A percentile compares a stretch with the other conserved stretches of the same genome.
These are phyloP conservation scores for Taphrorychus bicolor DNA, from an alignment of 2,888 invertebrate species.

Conservation along the genomic window DNA sequence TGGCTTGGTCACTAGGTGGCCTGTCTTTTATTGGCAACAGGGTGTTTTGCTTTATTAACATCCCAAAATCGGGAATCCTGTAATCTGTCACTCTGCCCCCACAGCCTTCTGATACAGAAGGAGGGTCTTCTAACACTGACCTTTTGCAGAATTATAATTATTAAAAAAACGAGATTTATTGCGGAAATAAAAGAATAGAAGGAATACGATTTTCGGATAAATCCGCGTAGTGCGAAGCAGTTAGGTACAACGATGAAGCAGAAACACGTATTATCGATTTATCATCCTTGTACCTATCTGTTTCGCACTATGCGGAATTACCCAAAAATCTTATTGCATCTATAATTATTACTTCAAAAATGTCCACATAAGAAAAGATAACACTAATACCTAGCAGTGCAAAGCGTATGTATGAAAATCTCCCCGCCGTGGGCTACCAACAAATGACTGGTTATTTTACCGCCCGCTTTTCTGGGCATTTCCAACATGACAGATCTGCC, in stretches of 20 bases:
- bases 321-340: no score
- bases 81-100: constrained; percentile 96
- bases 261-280: no score
- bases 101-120: constrained; percentile 92
- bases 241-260: no score
- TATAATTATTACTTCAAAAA: no score
- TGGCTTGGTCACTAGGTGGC: constrained; percentile 57
- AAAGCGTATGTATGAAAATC: constrained; percentile 92
- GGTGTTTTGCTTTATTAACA: constrained; percentile 84
- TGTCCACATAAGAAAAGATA: not conserved
- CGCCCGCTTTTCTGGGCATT: constrained; percentile 84
- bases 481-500: constrained; percentile 93
- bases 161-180: no score
- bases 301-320: no score
- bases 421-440: constrained; percentile 94
- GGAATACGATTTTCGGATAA: no score
- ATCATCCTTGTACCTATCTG: no score
- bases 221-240: no score
- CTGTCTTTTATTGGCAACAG: constrained; percentile 72
- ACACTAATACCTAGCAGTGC: constrained; percentile 67
- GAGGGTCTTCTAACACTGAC: constrained; percentile 91
- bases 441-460: constrained; percentile 90
- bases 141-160: no score
- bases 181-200: no score
- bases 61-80: constrained; percentile 83